Conservation (phyloP, 1,140 invertebrate species). For the Zaprionus camerounensis region DNA sequence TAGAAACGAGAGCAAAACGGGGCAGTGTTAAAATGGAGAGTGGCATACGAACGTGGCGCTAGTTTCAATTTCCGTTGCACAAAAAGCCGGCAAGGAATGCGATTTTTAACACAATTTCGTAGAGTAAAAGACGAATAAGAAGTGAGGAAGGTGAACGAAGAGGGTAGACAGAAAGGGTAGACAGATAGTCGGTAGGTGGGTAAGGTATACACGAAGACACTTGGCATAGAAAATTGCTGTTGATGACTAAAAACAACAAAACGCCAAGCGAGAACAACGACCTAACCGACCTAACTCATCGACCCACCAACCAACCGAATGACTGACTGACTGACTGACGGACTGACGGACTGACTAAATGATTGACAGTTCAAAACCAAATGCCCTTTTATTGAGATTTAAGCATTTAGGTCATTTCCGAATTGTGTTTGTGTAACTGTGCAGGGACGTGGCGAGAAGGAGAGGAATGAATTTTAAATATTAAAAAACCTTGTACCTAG, state of each 20-base stretch:
- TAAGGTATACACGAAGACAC: conserved; percentile 33
- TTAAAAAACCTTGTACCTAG: conserved; percentile 69
- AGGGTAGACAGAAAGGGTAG: not conserved
- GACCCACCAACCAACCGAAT: conserved; percentile 13
- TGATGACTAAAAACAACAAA: conserved; percentile 50
- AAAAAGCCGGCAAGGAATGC: conserved; percentile 59
- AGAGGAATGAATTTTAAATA: conserved; percentile 55
- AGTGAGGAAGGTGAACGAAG: no score
- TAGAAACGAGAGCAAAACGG: not conserved
- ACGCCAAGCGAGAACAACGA: conserved; percentile 37
- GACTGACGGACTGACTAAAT: conserved; percentile 37
- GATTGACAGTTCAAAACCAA: conserved; percentile 76
- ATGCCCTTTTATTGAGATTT: conserved; percentile 77
- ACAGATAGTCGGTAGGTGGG: conserved; percentile 21
- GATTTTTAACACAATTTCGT: conserved; percentile 77
- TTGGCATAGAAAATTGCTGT: conserved; percentile 67
- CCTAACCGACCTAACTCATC: conserved; percentile 27
- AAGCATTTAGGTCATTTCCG: conserved; percentile 78
- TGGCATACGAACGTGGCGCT: conserved; percentile 63
- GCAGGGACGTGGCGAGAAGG: not conserved
- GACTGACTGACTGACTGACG: conserved; percentile 13
- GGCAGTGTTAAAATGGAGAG: conserved; percentile 42
- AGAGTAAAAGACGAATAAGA: conserved; percentile 24
- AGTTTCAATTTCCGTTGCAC: conserved; percentile 77
- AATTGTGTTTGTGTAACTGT: conserved; percentile 72